Base-by-base conservation (phyloP, 2,888 invertebrate genomes). In the Xestia sexstrigata region DNA sequence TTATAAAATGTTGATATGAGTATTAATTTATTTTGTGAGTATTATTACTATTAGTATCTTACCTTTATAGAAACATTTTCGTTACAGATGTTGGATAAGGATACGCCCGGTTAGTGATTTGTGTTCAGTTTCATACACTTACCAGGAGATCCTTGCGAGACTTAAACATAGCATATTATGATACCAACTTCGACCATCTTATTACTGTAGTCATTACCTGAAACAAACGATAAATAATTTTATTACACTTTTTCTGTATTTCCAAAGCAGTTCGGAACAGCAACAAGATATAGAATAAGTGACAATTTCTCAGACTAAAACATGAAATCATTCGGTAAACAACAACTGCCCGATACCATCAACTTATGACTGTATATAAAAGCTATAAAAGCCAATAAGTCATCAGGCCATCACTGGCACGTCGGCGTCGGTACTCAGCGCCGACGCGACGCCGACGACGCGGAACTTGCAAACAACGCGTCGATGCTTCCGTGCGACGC, bases 381-480 rank as follows among this genome's bases (percentile, higher is more conserved):
- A 26, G 58, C 15, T 67, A 49, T 52, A 58, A 81, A 68, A 74
- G 52, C 45, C 74, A 65, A 71, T 74, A 74, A 74, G 58, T 74
- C 82, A 70, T 81, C 85, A 49, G 55, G 8, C 7, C 52, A 63
- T 67, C 67, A 63, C 35, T 70, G 15, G 15, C 47, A 52, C 63
- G 35, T 74, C 49, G 35, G 60, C 26, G 5, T n/a, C n/a, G n/a
- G n/a, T 6, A 30, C 60, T 60, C 58, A 58, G 30, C 20, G 30
- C 26, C 49, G 47, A 42, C 67, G 58, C 69, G 67, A 68, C 58
- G 79, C 49, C 69, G 67, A 68, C 58, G 79, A 79, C 30, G n/a
- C 23, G 62, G 26, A 39, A 67, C 72, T 75, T 52, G 62, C 66
- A 72, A 81, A 81, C 82, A 81, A 73, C 65, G 62, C 66, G 72